These are phyloP conservation scores for Eristalinus aeneus DNA, from an alignment of 2,888 invertebrate species.

Conservation along the genomic window DNA sequence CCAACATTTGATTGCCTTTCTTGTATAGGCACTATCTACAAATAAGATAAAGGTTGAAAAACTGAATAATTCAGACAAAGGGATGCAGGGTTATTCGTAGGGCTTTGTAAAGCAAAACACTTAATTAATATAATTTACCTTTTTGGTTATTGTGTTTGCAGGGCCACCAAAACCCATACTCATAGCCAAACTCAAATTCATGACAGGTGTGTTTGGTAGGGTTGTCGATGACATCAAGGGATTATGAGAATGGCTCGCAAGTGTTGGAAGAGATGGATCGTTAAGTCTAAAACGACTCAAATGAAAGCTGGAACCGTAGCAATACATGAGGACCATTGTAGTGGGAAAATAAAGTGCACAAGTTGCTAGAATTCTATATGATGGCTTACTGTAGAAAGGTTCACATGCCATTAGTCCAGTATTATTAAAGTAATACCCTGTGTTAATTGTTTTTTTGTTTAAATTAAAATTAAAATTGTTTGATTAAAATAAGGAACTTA, in stretches of 20 bases:
- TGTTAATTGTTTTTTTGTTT: too few species aligned
- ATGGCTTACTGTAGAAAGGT: conserved; percentile 89
- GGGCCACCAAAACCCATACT: conserved; percentile 77
- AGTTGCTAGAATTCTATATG: conserved; percentile 89
- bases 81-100: too few species aligned
- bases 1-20: conserved; percentile 86
- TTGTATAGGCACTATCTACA: conserved; percentile 79
- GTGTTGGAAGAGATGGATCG: conserved; percentile 81
- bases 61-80: conserved; percentile 25
- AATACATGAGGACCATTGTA: conserved; percentile 95
- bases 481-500: conserved; percentile 71
- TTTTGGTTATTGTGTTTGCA: conserved; percentile 78
- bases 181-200: conserved; percentile 80
- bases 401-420: conserved; percentile 93
- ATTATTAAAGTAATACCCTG: conserved; percentile 92
- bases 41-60: background rate
- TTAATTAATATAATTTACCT: conserved; percentile 73
- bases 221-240: conserved; percentile 73
- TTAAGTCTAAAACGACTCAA: conserved; percentile 88
- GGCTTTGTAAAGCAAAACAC: too few species aligned
- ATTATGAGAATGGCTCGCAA: conserved; percentile 76
- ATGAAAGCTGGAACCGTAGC: conserved; percentile 94
- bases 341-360: conserved; percentile 95
- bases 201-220: conserved; percentile 75
- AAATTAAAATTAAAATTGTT: conserved; percentile 28